Evolutionary conservation across 2,888 invertebrate genomes (phyloP), one percentile per base, ranked within the genome.

Genomic region (Meta bourneti): DNA sequence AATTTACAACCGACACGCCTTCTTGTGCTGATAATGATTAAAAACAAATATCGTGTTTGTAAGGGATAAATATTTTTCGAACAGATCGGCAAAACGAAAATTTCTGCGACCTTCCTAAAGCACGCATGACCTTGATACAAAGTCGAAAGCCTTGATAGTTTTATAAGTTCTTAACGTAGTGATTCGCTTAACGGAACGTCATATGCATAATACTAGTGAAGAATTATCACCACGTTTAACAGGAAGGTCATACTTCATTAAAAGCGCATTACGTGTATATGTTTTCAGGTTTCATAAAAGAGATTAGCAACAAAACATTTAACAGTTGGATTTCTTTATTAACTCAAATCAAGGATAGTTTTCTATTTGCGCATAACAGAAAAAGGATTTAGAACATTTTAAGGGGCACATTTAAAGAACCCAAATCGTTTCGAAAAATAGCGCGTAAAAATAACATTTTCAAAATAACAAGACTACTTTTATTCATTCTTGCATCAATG

Each of bases 111-210:
- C 78, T 78, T 61, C 79, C 7, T 5, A 34, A 5, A 61, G 19
- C 61, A 11, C 34, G 16, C 34, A 69, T 34, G 79, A 34, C 79
- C 79, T 79, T 69, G 79, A 79, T 61, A 61, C 1, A 77, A 61
- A 79, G 61, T 6, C 0, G 79, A 52, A 13, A 54, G 20, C 79
- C 79, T 79, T 79, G 79, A 79, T 54, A 34, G n/a, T 34, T 79
- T 61, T 61, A 61, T 48, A 79, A 34, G 79, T 79, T 34, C 61
- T 61, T 79, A 61, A 79, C 61, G 52, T 48, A 13, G 61, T 34
- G 54, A 79, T 54, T 11, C 79, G 11, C 34, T 79, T 79, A 54
- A 54, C 54, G 61, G 13, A 79, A 79, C 69, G 54, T 79, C 79
- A 54, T 52, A 52, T 52, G 19, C 78, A 78, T 52, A 78, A 61